Conservation (phyloP, 2,113 vertebrate genomes). For the Ia io region DNA sequence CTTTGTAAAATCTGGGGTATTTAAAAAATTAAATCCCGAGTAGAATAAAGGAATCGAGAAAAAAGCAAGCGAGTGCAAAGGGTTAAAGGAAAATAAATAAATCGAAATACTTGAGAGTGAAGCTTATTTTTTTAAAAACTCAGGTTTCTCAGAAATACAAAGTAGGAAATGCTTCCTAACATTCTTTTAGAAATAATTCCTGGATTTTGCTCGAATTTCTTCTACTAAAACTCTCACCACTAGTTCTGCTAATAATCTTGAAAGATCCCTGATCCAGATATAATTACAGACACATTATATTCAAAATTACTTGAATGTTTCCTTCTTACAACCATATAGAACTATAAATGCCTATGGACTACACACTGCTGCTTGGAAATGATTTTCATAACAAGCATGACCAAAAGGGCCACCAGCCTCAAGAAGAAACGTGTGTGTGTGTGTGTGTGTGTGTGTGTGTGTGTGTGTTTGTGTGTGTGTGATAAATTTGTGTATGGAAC, state of each 20-base stretch:
- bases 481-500: not conserved
- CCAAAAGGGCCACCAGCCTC: not conserved
- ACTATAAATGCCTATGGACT: not conserved
- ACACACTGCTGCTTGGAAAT: conserved; percentile 5
- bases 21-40: too few relatives aligned
- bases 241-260: conserved; percentile 15
- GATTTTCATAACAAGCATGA: conserved; percentile 4
- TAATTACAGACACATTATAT: not conserved
- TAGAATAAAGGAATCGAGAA: too few relatives aligned
- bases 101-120: not conserved
- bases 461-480: too few relatives aligned
- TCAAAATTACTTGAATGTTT: conserved; percentile 29
- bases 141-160: conserved; percentile 18
- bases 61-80: too few relatives aligned
- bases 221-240: conserved; percentile 38
- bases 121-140: conserved; percentile 24
- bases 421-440: not conserved
- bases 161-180: not conserved
- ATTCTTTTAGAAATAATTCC: not conserved
- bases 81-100: conserved; percentile 11
- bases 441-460: too few relatives aligned
- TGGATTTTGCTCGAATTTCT: conserved; percentile 3
- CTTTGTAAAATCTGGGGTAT: too few relatives aligned
- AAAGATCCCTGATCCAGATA: conserved; percentile 23
- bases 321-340: not conserved